Evolutionary conservation across 2,797 vertebrate genomes (phyloP).

Genomic region (Helarctos malayanus): DNA sequence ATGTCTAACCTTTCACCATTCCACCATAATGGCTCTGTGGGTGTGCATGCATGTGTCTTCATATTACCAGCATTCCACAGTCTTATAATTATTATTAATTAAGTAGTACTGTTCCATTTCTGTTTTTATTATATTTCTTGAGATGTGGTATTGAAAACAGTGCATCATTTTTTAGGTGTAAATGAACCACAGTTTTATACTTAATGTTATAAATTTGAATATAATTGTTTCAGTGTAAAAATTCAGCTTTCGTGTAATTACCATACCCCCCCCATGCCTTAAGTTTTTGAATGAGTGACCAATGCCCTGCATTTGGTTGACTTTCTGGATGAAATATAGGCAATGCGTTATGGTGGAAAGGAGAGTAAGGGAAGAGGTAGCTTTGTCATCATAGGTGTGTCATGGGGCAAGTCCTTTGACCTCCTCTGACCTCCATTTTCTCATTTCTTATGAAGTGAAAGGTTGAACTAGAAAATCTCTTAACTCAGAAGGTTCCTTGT

Average conservation of each 20-base stretch:
- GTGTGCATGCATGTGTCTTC: neutral
- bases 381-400: neutral
- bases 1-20: neutral
- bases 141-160: conserved; percentile 11
- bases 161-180: neutral
- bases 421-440: neutral
- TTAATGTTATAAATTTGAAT: conserved; percentile 15
- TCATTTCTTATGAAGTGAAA: neutral
- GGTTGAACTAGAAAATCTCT: neutral
- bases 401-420: neutral
- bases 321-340: neutral
- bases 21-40: neutral
- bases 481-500: neutral
- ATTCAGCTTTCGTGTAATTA: neutral
- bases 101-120: neutral
- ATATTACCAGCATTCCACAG: neutral
- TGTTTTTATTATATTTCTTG: neutral
- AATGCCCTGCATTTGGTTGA: neutral
- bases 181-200: neutral
- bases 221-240: neutral
- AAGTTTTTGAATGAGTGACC: neutral
- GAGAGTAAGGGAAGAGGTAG: neutral
- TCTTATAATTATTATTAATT: neutral
- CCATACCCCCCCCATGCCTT: neutral
- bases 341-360: neutral